Evolutionary conservation across 2,797 vertebrate species (phyloP).

Genomic region (Siniperca undulata): DNA sequence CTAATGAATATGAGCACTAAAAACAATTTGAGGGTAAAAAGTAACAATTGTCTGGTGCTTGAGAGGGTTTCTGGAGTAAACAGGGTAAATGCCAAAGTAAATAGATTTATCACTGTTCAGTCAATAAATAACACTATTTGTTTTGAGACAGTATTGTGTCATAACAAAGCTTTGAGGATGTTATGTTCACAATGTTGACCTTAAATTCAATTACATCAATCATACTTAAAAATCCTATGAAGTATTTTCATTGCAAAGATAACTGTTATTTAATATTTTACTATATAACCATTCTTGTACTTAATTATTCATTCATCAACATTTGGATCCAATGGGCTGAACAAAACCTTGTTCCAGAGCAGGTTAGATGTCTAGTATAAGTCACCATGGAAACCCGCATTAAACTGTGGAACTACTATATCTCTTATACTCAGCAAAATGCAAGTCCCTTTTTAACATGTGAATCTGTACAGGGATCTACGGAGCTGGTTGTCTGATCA

Average conservation of each 20-base stretch:
- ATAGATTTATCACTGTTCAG: not conserved
- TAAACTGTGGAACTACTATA: not conserved
- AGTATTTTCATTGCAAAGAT: not conserved
- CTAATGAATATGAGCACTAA: not conserved
- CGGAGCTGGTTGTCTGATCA: constrained; percentile 97
- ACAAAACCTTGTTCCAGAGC: not conserved
- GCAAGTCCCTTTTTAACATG: not conserved
- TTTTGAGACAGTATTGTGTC: not conserved
- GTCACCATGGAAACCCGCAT: not conserved
- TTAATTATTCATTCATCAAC: not conserved
- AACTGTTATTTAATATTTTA: not conserved
- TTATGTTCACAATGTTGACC: not conserved
- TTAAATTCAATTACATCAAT: not conserved
- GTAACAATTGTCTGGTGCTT: not conserved
- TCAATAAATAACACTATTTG: not conserved
- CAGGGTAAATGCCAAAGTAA: not conserved
- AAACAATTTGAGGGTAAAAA: not conserved
- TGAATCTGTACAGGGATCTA: constrained; percentile 90
- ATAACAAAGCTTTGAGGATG: not conserved
- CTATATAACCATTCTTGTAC: not conserved
- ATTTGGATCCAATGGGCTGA: not conserved
- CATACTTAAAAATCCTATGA: not conserved
- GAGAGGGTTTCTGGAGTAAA: not conserved
- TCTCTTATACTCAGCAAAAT: not conserved
- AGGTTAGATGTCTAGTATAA: not conserved